These are phyloP conservation scores for Anastrepha ludens DNA, from an alignment of 1,140 invertebrate genomes.

Conservation along the genomic window DNA sequence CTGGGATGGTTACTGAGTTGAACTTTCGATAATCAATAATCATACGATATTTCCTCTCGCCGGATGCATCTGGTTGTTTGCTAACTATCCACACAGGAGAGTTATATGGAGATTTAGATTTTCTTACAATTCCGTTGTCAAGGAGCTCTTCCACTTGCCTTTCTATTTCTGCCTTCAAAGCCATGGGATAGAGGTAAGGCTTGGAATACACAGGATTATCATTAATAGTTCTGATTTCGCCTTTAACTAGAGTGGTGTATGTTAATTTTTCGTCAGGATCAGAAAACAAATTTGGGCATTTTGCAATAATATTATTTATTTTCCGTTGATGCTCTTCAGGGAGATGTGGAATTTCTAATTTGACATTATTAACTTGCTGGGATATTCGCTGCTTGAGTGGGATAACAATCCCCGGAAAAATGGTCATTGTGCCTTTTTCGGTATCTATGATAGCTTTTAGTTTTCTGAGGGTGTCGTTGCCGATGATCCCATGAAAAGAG, in stretches of 20 bases:
- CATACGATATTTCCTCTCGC: slow-evolving; percentile 67
- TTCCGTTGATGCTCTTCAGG: slow-evolving; percentile 29
- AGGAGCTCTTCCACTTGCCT: slow-evolving; percentile 64
- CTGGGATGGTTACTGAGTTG: slow-evolving; percentile 68
- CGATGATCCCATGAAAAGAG: slow-evolving; percentile 48
- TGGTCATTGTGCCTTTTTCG: slow-evolving; percentile 1
- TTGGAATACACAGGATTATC: slow-evolving; percentile 57
- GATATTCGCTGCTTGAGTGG: background rate
- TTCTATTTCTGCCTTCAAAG: slow-evolving; percentile 61
- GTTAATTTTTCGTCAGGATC: slow-evolving; percentile 43
- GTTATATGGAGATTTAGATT: slow-evolving; percentile 63
- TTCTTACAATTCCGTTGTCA: slow-evolving; percentile 64
- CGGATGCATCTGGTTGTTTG: slow-evolving; percentile 57
- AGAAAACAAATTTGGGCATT: slow-evolving; percentile 44
- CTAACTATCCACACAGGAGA: slow-evolving; percentile 58
- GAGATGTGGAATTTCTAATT: slow-evolving; percentile 11
- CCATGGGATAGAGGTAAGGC: slow-evolving; percentile 61
- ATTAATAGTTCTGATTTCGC: slow-evolving; percentile 52
- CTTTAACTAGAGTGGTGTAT: slow-evolving; percentile 52
- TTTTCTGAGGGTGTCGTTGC: slow-evolving; percentile 55
- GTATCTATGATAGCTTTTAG: slow-evolving; percentile 53
- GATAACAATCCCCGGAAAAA: background rate
- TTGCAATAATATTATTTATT: slow-evolving; percentile 30
- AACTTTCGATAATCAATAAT: slow-evolving; percentile 69
- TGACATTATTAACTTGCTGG: slow-evolving; percentile 45